Conservation (phyloP, 2,113 vertebrate genomes). For the Romanogobio albipinnatus region DNA sequence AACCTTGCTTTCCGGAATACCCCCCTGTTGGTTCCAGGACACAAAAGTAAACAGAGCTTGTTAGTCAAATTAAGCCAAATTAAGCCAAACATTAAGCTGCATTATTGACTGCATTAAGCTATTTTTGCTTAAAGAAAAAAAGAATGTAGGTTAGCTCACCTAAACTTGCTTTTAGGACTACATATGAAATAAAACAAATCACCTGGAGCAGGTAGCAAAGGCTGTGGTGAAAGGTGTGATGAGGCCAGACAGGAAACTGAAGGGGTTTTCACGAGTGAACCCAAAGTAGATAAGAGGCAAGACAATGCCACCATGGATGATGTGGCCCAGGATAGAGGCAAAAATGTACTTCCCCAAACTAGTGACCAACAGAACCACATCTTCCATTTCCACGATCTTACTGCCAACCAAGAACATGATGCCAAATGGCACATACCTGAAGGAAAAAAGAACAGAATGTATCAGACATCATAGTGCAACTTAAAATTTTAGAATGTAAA, state of each 20-base stretch:
- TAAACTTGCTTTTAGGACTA: background rate
- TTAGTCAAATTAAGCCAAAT: background rate
- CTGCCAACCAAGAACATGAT: slow-evolving; percentile 98
- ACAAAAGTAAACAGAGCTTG: background rate
- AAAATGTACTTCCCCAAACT: slow-evolving; percentile 97
- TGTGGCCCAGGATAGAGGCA: slow-evolving; percentile 93
- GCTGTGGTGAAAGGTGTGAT: slow-evolving; percentile 93
- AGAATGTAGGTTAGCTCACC: background rate
- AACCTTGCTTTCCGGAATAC: too few relatives aligned
- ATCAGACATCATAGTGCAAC: background rate
- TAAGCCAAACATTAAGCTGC: background rate
- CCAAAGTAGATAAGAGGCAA: slow-evolving; percentile 94
- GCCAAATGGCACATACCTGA: slow-evolving; percentile 95
- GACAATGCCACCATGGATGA: slow-evolving; percentile 92
- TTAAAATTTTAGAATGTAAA: background rate
- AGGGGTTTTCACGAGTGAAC: slow-evolving; percentile 91
- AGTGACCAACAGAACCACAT: slow-evolving; percentile 88
- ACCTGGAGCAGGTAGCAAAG: slow-evolving; percentile 98
- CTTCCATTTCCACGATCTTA: slow-evolving; percentile 98
- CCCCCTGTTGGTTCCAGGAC: background rate
- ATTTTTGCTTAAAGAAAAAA: background rate
- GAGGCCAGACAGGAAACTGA: slow-evolving; percentile 91
- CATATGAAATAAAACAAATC: slow-evolving; percentile 29
- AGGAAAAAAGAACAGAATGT: slow-evolving; percentile 20
- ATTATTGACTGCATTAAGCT: too few relatives aligned